Conservation (phyloP, 2,888 invertebrate genomes). For the Carabus problematicus region DNA sequence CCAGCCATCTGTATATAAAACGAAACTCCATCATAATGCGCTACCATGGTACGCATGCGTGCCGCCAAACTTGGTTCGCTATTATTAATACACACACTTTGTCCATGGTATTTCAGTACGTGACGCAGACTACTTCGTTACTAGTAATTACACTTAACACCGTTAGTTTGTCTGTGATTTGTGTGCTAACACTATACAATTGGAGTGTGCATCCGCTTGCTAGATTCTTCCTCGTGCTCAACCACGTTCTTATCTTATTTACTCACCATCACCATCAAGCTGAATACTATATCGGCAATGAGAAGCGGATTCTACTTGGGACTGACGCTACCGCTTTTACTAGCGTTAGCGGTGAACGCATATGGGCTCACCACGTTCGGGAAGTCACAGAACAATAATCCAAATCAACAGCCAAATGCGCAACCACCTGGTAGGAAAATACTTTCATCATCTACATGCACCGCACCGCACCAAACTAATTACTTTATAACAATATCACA, state of each 20-base stretch:
- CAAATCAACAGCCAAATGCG: conserved; percentile 47
- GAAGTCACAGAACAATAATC: conserved; percentile 53
- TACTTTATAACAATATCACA: no score
- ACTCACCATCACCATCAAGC: not conserved
- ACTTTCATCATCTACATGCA: not conserved
- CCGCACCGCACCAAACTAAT: no score
- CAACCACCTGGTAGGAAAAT: conserved; percentile 49
- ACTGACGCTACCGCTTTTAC: conserved; percentile 64
- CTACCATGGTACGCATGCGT: conserved; percentile 17
- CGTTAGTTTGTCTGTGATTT: conserved; percentile 3
- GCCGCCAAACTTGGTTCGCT: not conserved
- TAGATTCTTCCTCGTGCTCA: not conserved
- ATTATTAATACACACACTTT: no score
- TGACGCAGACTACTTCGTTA: not conserved
- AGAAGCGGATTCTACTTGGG: conserved; percentile 59
- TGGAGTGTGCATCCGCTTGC: conserved; percentile 19
- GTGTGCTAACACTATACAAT: not conserved
- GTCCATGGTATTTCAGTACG: not conserved
- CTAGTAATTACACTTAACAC: conserved; percentile 6
- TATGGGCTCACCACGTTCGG: conserved; percentile 59
- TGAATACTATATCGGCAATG: conserved; percentile 45
- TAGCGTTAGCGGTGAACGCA: conserved; percentile 61
- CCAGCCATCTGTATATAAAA: not conserved
- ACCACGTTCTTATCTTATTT: not conserved
- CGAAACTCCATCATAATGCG: conserved; percentile 35